A percentile compares a stretch with the other conserved stretches of the same genome.
These are phyloP conservation scores for Antheraea mylitta DNA, from an alignment of 1,140 invertebrate species.

Conservation along the genomic window DNA sequence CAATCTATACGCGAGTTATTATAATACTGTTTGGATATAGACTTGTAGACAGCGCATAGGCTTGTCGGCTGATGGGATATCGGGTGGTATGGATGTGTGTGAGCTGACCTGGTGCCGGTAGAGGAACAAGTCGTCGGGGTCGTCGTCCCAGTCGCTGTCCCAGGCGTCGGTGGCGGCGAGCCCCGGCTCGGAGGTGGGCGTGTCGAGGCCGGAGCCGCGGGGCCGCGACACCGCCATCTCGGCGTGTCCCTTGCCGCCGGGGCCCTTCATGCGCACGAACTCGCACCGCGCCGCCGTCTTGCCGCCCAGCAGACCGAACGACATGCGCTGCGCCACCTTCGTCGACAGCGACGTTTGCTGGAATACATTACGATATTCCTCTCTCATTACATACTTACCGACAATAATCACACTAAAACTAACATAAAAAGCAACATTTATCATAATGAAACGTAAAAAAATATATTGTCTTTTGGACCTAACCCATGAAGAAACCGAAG, in stretches of 20 bases:
- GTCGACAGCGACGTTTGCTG: constrained; percentile 94
- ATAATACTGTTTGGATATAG: neutral
- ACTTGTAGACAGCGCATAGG: too few relatives aligned
- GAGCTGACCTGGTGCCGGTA: constrained; percentile 87
- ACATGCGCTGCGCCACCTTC: constrained; percentile 97
- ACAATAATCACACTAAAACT: too few relatives aligned
- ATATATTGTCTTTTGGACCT: too few relatives aligned
- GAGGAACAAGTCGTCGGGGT: constrained; percentile 90
- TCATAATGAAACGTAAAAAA: too few relatives aligned
- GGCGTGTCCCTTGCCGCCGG: constrained; percentile 96
- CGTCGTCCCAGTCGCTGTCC: constrained; percentile 92
- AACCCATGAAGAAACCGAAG: too few relatives aligned
- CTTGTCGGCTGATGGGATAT: too few relatives aligned
- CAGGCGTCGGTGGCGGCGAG: constrained; percentile 90
- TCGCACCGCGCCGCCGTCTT: constrained; percentile 91
- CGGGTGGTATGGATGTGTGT: too few relatives aligned
- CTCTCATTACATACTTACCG: too few relatives aligned
- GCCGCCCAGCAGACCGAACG: constrained; percentile 91
- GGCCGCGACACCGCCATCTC: constrained; percentile 98
- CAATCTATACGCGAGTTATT: too few relatives aligned
- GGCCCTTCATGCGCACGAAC: constrained; percentile 98
- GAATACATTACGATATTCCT: constrained; percentile 24
- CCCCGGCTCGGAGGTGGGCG: constrained; percentile 95
- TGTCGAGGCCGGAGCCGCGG: constrained; percentile 94
- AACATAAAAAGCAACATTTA: too few relatives aligned